phyloP scores from a whole-genome alignment of 2,113 vertebrate genomes.

The Salvelinus alpinus region DNA sequence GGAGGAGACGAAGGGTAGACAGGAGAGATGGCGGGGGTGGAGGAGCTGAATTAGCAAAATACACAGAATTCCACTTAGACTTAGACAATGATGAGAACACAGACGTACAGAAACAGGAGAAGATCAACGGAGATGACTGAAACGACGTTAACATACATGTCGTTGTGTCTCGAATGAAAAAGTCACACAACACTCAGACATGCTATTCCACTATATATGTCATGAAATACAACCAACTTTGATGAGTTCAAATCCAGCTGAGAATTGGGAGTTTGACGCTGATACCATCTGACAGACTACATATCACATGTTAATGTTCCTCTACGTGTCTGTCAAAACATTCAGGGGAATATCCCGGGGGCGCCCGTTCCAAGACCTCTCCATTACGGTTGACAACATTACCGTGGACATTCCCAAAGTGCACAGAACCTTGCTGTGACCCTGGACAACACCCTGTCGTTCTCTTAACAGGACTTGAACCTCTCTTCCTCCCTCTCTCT shows the following conservation, averaged over 20 bases:
- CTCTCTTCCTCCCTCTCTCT: background rate
- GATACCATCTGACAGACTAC: background rate
- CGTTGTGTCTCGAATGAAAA: constrained; percentile 28
- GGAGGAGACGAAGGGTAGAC: background rate
- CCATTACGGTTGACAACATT: too few species aligned
- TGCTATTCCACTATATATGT: too few species aligned
- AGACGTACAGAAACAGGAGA: constrained; percentile 40
- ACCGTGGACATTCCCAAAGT: too few species aligned
- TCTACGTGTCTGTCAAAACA: constrained; percentile 42
- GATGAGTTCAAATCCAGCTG: constrained; percentile 56
- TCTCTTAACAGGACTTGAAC: too few species aligned
- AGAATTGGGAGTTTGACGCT: background rate
- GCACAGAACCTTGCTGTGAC: too few species aligned
- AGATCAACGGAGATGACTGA: constrained; percentile 70
- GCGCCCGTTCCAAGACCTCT: constrained; percentile 37
- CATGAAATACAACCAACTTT: constrained; percentile 30
- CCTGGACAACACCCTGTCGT: too few species aligned
- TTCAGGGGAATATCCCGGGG: constrained; percentile 5
- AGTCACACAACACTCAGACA: too few species aligned
- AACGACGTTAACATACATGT: constrained; percentile 49
- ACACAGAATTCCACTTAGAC: constrained; percentile 47
- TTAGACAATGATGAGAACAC: constrained; percentile 28
- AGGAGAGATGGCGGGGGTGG: background rate
- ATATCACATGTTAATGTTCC: constrained; percentile 24
- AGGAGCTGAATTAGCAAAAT: constrained; percentile 65